Evolutionary conservation across 1,140 invertebrate genomes (phyloP), one percentile per base, ranked within the genome.

Genomic region (Semibalanus balanoides): DNA sequence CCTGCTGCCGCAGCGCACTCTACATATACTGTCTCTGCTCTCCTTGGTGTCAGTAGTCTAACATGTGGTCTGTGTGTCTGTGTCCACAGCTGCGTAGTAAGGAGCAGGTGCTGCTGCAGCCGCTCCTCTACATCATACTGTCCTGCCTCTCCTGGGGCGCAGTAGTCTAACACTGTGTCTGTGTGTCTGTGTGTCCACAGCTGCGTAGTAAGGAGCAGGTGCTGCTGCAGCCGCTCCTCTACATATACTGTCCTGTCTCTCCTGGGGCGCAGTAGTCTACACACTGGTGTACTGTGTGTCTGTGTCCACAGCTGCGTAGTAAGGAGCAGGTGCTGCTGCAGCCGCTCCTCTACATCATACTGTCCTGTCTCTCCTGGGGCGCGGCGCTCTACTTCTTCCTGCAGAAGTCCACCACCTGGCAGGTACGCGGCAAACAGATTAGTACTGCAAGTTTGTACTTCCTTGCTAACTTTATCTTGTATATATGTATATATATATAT

Each of bases 331-430:
- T 94, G 40, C 84, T 87, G 25, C 78, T 84, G 3, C 85, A 90
- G 77, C 86, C 91, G 0, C 81, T 87, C 70, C 80, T 90, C 11
- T 92, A 91, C 80, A 87, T 93, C 22, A 74, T 88, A 7, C 79
- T 91, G 0, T 87, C 92, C 0, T 82, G 87, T 64, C 76, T 88
- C 0, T 87, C 88, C 30, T 95, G 93, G 91, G 85, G 81, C 0
- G 83, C 87, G 7, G 89, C 92, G 0, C 83, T 92, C 9, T 89
- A 87, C 78, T 92, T 93, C 80, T 96, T 95, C 84, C 84, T 91
- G 22, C 85, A 89, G 73, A 90, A 90, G 80, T 88, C 89, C 9
- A 93, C 92, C 72, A 91, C 91, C 29, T 95, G 93, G 93, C 88
- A 89, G 80, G 85, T 86, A 80, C 79, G 51, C n/a, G n/a, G n/a